phyloP scores from a whole-genome alignment of 2,113 vertebrate species.

The Uria aalge region DNA sequence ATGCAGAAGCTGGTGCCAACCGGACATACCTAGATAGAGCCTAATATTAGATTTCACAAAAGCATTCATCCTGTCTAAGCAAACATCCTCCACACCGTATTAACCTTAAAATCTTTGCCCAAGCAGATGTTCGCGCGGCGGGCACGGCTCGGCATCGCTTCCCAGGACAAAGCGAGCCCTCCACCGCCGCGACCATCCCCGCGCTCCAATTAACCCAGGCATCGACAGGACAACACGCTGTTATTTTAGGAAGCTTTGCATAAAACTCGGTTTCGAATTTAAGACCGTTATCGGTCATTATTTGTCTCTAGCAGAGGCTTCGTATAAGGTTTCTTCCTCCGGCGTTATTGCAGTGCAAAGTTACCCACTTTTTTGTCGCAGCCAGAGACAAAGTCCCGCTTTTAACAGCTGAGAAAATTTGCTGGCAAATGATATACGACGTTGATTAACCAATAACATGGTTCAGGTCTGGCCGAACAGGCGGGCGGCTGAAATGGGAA shows the following conservation, averaged over 20 bases:
- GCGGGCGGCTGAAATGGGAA: constrained; percentile 57
- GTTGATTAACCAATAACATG: constrained; percentile 39
- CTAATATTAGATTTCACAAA: constrained; percentile 69
- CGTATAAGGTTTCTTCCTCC: neutral
- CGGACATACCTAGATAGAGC: constrained; percentile 69
- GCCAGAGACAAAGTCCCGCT: constrained; percentile 47
- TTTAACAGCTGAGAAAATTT: constrained; percentile 65
- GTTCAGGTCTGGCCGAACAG: constrained; percentile 44
- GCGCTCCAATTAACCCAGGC: neutral
- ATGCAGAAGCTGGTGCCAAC: constrained; percentile 39
- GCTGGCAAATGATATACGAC: constrained; percentile 36
- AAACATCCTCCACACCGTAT: constrained; percentile 54
- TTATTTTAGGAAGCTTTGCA: constrained; percentile 13
- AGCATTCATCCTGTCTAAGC: constrained; percentile 66
- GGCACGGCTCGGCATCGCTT: neutral
- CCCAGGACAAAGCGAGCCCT: neutral
- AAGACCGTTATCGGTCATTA: neutral
- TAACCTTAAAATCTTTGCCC: constrained; percentile 43
- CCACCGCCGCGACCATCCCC: neutral
- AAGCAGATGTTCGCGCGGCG: constrained; percentile 18
- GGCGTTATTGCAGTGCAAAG: neutral
- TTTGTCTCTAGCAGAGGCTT: neutral
- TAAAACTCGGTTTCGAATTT: neutral
- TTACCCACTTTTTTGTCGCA: neutral
- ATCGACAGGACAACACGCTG: neutral